phyloP scores from a whole-genome alignment of 2,888 invertebrate genomes.

The Nymphalis urticae region DNA sequence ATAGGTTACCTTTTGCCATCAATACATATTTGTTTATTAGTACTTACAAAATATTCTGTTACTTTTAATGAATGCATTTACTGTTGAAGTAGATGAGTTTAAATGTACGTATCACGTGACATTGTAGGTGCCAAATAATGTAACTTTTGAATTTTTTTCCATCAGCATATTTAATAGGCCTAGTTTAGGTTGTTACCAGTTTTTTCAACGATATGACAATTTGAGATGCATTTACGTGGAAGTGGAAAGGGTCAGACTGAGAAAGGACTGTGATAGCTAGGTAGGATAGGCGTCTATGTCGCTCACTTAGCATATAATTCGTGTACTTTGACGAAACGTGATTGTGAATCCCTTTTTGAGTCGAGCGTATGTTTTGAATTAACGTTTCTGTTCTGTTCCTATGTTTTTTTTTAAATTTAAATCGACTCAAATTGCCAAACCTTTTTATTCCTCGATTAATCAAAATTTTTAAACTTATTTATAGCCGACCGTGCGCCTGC shows the following conservation, averaged over 20 bases:
- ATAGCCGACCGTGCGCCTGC: constrained; percentile 44
- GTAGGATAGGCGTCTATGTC: constrained; percentile 75
- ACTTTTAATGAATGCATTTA: constrained; percentile 54
- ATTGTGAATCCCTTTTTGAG: constrained; percentile 54
- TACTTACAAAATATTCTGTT: constrained; percentile 60
- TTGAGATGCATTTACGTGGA: constrained; percentile 76
- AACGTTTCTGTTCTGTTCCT: constrained; percentile 42
- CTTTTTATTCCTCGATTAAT: constrained; percentile 54
- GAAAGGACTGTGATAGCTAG: constrained; percentile 81
- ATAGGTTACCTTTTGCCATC: constrained; percentile 80
- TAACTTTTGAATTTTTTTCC: constrained; percentile 63
- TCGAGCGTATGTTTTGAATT: constrained; percentile 57
- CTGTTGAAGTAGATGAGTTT: constrained; percentile 50
- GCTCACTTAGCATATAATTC: constrained; percentile 77
- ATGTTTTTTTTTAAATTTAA: constrained; percentile 42
- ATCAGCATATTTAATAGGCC: constrained; percentile 62
- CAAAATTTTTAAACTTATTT: constrained; percentile 52
- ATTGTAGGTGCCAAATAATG: constrained; percentile 78
- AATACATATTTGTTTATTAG: constrained; percentile 60
- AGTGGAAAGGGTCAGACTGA: constrained; percentile 80
- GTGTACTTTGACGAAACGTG: constrained; percentile 58
- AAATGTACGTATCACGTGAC: constrained; percentile 51
- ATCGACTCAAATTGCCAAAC: constrained; percentile 51
- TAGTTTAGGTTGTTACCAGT: constrained; percentile 79
- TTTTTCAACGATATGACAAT: constrained; percentile 71